phyloP scores from a whole-genome alignment of 2,113 vertebrate genomes.

The Rhabdomys dilectus region DNA sequence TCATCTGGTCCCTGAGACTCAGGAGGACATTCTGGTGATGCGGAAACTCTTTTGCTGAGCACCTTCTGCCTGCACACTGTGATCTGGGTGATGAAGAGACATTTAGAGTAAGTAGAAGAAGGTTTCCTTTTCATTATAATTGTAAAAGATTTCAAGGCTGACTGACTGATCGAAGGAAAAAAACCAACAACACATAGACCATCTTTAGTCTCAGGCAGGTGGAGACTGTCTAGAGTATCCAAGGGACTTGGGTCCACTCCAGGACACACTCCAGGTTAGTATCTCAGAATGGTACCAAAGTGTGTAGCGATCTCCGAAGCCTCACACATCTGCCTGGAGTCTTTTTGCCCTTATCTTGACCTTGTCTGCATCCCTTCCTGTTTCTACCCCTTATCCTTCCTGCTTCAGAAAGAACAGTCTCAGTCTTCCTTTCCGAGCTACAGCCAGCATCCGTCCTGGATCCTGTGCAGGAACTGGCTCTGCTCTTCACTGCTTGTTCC shows the following conservation, averaged over 20 bases:
- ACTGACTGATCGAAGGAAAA: neutral
- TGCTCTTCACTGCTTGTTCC: neutral
- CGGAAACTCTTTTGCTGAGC: neutral
- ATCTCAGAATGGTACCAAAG: neutral
- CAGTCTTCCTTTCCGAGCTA: neutral
- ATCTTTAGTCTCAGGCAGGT: neutral
- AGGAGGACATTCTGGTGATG: neutral
- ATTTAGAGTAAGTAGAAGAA: neutral
- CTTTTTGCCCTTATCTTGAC: neutral
- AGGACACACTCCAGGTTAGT: neutral
- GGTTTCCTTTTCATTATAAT: neutral
- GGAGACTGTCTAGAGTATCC: neutral
- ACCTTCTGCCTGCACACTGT: neutral
- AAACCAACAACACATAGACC: neutral
- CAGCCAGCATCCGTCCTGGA: rapidly evolving
- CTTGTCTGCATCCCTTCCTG: neutral
- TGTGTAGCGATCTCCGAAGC: neutral
- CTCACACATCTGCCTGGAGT: neutral
- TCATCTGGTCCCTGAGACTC: neutral
- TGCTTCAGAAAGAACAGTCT: neutral
- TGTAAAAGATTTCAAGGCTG: neutral
- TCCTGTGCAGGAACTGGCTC: neutral
- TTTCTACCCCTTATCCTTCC: neutral
- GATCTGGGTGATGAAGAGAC: neutral
- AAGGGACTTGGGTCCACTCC: neutral